Evolutionary conservation across 2,797 vertebrate genomes (phyloP), one percentile per base, ranked within the genome.

Genomic region (Lithobates sylvaticus): DNA sequence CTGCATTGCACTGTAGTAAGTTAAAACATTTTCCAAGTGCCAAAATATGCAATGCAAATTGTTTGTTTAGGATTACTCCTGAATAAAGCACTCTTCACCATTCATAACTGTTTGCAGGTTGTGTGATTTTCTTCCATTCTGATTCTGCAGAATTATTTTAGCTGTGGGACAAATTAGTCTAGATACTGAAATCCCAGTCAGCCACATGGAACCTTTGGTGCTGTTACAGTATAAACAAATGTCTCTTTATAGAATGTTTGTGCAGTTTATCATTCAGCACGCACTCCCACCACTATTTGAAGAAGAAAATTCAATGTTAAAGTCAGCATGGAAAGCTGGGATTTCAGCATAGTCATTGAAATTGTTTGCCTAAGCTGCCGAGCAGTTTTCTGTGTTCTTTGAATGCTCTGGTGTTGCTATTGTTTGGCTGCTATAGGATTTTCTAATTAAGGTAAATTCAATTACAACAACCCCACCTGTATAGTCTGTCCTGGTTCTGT

Each of bases 291-390:
- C 26, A 78, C 50, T 85, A 76, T 84, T 42, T 76, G 75, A 78
- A 78, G 50, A 44, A 71, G 68, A 70, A 71, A 84, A 78, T 78
- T 58, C 68, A 84, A 71, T 78, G 75, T 71, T 77, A 64, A 81
- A 85, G 76, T 78, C 83, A 79, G 83, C 76, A 85, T 79, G 76
- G 76, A 85, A 85, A 85, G 76, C 68, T 65, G 65, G 69, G 76
- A 73, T 72, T 50, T 78, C 15, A 72, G 67, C 72, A 32, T 76
- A 85, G 76, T 78, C 54, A 67, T 65, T 78, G 29, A 78, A 78
- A 78, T 73, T 81, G 50, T 81, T 73, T 81, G 79, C 71, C 72
- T 3, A 83, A 84, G 82, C 74, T 70, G 29, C 50, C 76, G 36
- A 73, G 21, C 68, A 79, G 68, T 85, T 73, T 84, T 58, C 61